Conservation (phyloP, 2,888 invertebrate species). For the Balanococcus diminutus region DNA sequence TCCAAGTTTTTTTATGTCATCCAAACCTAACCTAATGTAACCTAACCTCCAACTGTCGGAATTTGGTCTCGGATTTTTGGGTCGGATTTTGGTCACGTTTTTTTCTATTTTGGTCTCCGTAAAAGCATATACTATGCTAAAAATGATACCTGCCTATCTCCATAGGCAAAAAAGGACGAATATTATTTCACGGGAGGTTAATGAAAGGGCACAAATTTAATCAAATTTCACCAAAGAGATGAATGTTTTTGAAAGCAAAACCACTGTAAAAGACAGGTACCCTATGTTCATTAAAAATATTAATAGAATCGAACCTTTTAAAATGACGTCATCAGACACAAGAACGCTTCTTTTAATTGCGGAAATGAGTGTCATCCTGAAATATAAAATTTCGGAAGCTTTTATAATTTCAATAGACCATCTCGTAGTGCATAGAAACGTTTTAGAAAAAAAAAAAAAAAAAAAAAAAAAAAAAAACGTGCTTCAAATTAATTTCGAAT, state of each 20-base stretch:
- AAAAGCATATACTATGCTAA: too few species aligned
- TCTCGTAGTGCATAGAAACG: neutral
- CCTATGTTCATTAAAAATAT: neutral
- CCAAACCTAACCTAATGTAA: too few species aligned
- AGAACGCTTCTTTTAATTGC: neutral
- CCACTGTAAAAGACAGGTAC: neutral
- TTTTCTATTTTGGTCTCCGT: too few species aligned
- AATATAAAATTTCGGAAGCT: neutral
- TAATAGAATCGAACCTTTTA: neutral
- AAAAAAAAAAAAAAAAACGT: neutral
- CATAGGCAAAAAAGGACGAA: neutral
- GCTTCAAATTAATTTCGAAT: conserved; percentile 23
- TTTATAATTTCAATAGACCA: neutral
- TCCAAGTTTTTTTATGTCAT: too few species aligned
- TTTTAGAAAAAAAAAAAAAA: too few species aligned
- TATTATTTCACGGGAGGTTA: neutral
- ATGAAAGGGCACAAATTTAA: neutral
- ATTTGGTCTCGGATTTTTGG: too few species aligned
- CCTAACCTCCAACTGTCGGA: too few species aligned
- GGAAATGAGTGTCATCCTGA: conserved; percentile 2
- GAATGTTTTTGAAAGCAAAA: neutral
- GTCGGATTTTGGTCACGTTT: too few species aligned
- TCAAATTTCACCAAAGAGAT: neutral
- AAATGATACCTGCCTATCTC: neutral
- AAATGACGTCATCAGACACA: neutral